These are phyloP conservation scores for Mechanitis messenoides DNA, from an alignment of 2,888 invertebrate genomes.

Conservation along the genomic window DNA sequence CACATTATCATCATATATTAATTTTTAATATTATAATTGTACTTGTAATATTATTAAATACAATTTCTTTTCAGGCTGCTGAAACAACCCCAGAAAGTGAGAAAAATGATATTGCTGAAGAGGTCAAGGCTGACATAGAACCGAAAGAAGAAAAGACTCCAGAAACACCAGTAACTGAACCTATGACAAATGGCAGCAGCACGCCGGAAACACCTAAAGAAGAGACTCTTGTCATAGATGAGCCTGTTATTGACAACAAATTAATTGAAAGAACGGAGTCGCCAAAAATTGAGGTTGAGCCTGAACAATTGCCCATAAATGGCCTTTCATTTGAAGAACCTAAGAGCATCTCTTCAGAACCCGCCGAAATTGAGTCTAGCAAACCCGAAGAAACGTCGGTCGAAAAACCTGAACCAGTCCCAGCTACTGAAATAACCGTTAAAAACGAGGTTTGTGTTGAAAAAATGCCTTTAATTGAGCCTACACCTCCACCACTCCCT, in stretches of 20 bases:
- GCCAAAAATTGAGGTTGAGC: conserved; percentile 42
- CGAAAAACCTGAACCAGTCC: conserved; percentile 55
- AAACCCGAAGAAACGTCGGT: conserved; percentile 53
- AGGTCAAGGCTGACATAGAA: conserved; percentile 50
- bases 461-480: conserved; percentile 78
- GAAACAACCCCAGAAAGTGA: conserved; percentile 56
- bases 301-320: conserved; percentile 62
- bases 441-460: conserved; percentile 75
- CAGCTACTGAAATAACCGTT: conserved; percentile 64
- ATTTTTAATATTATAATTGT: not conserved
- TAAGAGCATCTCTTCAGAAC: conserved; percentile 45
- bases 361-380: conserved; percentile 45
- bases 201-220: conserved; percentile 61
- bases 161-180: conserved; percentile 71
- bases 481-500: conserved; percentile 83
- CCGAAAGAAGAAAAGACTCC: conserved; percentile 62
- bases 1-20: not conserved
- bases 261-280: conserved; percentile 42
- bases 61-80: conserved; percentile 52
- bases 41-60: conserved; percentile 4
- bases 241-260: conserved; percentile 36
- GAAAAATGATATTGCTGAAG: conserved; percentile 49
- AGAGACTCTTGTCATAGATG: conserved; percentile 37
- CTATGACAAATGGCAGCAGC: conserved; percentile 66
- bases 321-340: conserved; percentile 62